Evolutionary conservation across 37 sponge, comb jelly and placozoan genomes (phyloP).

Genomic region (Mnemiopsis leidyi): DNA sequence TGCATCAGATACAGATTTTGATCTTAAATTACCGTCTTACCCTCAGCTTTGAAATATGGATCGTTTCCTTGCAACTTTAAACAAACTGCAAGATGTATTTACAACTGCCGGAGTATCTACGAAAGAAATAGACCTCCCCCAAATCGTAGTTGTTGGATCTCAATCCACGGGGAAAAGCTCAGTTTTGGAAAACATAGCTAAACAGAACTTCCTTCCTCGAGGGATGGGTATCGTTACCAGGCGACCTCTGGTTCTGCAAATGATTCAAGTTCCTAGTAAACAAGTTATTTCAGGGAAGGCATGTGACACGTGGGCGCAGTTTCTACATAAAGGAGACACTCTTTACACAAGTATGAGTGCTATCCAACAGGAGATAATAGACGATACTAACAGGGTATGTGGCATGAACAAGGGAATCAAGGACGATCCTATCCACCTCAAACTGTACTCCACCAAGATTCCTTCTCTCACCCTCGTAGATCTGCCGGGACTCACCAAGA

Average conservation of each 20-base stretch:
- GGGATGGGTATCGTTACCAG: conserved; percentile 93
- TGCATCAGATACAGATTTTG: too few species aligned
- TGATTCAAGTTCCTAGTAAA: conserved; percentile 68
- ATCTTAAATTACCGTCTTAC: too few species aligned
- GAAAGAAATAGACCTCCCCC: conserved; percentile 90
- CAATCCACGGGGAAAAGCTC: conserved; percentile 86
- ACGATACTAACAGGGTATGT: background rate
- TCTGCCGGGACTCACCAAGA: conserved; percentile 94
- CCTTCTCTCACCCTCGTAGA: conserved; percentile 92
- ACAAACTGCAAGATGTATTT: conserved; percentile 98
- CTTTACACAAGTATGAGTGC: background rate
- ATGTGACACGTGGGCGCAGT: conserved; percentile 83
- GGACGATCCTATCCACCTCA: conserved; percentile 81
- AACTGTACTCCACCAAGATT: conserved; percentile 88
- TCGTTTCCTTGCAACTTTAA: conserved; percentile 66
- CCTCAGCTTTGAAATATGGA: too few species aligned
- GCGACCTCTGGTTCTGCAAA: conserved; percentile 90
- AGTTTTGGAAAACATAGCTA: conserved; percentile 92
- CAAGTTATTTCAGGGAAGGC: conserved; percentile 62
- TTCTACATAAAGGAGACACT: conserved; percentile 76
- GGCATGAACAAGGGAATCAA: conserved; percentile 74
- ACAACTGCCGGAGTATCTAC: conserved; percentile 71
- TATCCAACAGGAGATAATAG: background rate
- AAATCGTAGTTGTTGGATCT: conserved; percentile 94
- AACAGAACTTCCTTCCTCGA: conserved; percentile 88